Evolutionary conservation across 2,113 vertebrate genomes (phyloP), one percentile per base, ranked within the genome.

Genomic region (Otus sunia): DNA sequence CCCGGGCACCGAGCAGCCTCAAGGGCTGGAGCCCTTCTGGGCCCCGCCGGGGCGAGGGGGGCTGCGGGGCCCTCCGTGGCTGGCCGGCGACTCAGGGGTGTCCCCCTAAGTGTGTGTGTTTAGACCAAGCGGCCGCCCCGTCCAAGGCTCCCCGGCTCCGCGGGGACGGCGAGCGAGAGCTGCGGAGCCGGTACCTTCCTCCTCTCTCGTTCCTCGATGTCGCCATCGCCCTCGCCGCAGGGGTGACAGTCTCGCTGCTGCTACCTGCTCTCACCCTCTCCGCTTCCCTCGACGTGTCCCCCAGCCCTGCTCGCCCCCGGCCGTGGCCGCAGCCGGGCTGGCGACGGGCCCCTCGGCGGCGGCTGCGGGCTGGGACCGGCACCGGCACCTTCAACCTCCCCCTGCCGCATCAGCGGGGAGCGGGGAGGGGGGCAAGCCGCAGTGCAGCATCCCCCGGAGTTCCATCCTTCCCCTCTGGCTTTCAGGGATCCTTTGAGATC

Each of bases 401-500:
- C 8, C 15, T 1, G 56, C 22, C 5, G 4, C 72, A 37, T 37
- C 15, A 29, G 9, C 9, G 1, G n/a, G 58, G 39, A 50, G 16
- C 0, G 0, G 20, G 2, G 15, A 1, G 18, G 25, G 39, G 53
- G 3, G 2, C 10, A 25, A 68, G 21, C 0, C 17, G n/a, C 37
- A 36, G 25, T 5, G 3, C 11, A 10, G 16, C 43, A 53, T 55
- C 27, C 25, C 39, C 49, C 4, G 9, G 68, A 52, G 1, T 32
- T 34, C 4, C 13, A 29, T 43, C 53, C 52, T 50, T 52, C 25
- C 49, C 71, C 53, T 36, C 17, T 34, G 78, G 14, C 47, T 71
- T 66, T 71, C 72, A 18, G 67, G 6, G 41, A 7, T 69, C 25
- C 59, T 87, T 36, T 17, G 32, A 53, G 75, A 50, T 3, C 36